These are phyloP conservation scores for Drepana falcataria DNA, from an alignment of 2,888 invertebrate species.

Conservation along the genomic window DNA sequence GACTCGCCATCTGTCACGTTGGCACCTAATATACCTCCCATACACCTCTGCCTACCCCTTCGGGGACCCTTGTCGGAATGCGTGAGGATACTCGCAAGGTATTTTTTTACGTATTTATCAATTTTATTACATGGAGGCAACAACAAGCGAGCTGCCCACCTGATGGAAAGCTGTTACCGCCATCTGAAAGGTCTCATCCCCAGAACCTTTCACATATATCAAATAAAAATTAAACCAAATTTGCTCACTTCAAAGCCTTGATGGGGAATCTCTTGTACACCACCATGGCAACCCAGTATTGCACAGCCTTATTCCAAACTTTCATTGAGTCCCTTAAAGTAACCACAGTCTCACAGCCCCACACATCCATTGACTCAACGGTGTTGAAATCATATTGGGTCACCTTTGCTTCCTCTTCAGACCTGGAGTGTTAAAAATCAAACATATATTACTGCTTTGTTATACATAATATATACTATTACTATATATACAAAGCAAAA, in stretches of 20 bases:
- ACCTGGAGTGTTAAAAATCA: conserved; percentile 33
- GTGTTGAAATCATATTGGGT: conserved; percentile 86
- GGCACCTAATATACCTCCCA: too few relatives aligned
- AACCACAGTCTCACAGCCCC: conserved; percentile 88
- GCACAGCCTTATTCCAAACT: conserved; percentile 97
- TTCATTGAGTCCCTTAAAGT: conserved; percentile 93
- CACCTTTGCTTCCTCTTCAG: conserved; percentile 64
- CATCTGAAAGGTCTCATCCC: too few relatives aligned
- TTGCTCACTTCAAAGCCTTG: conserved; percentile 63
- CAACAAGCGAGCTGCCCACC: too few relatives aligned
- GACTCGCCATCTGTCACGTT: too few relatives aligned
- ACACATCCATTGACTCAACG: conserved; percentile 90
- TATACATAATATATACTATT: too few relatives aligned
- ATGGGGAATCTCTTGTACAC: conserved; percentile 91
- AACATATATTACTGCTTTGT: not conserved
- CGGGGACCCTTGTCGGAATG: too few relatives aligned
- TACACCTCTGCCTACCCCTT: too few relatives aligned
- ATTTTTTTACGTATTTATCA: too few relatives aligned
- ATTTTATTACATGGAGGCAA: too few relatives aligned
- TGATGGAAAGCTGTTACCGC: too few relatives aligned
- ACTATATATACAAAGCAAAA: too few relatives aligned
- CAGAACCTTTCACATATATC: not conserved
- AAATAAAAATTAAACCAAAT: conserved; percentile 7
- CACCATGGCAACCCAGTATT: conserved; percentile 96
- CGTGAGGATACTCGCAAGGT: too few relatives aligned